These are phyloP conservation scores for Andrena bicolor DNA, from an alignment of 2,888 invertebrate genomes.

Conservation along the genomic window DNA sequence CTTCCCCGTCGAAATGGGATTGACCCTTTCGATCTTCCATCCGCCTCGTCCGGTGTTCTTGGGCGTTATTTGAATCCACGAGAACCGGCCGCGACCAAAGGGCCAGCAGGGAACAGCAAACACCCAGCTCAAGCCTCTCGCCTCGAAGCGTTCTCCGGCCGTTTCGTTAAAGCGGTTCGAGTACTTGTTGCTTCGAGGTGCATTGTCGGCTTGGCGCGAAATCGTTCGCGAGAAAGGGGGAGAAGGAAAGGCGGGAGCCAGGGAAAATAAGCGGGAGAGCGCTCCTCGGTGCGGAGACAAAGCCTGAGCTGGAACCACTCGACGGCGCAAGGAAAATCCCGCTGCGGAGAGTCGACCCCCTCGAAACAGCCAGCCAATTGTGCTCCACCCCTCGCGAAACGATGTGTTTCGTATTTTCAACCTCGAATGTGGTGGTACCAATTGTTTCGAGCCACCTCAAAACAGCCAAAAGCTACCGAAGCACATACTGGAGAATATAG, in stretches of 20 bases:
- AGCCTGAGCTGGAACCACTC: constrained; percentile 1
- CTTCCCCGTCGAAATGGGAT: background rate
- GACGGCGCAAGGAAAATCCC: background rate
- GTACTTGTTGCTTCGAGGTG: constrained; percentile 57
- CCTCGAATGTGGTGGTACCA: too few species aligned
- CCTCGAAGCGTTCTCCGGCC: constrained; percentile 3
- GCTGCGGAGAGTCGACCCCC: background rate
- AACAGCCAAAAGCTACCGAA: too few species aligned
- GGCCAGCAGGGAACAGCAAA: background rate
- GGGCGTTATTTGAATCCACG: too few species aligned
- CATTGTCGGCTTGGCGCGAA: constrained; percentile 33
- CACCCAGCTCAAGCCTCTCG: background rate
- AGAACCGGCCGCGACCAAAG: too few species aligned
- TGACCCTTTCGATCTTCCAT: background rate
- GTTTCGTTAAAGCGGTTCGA: constrained; percentile 19
- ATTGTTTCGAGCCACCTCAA: too few species aligned
- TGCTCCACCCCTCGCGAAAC: background rate
- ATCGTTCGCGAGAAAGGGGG: constrained; percentile 14
- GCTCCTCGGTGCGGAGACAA: background rate
- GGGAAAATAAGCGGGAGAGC: constrained; percentile 2
- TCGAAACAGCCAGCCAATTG: background rate
- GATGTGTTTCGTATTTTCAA: too few species aligned
- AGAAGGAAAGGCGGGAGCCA: background rate
- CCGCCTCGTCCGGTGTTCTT: too few species aligned
- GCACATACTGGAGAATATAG: too few species aligned